Conservation (phyloP, 1,140 invertebrate genomes). For the Calliphora vicina region DNA sequence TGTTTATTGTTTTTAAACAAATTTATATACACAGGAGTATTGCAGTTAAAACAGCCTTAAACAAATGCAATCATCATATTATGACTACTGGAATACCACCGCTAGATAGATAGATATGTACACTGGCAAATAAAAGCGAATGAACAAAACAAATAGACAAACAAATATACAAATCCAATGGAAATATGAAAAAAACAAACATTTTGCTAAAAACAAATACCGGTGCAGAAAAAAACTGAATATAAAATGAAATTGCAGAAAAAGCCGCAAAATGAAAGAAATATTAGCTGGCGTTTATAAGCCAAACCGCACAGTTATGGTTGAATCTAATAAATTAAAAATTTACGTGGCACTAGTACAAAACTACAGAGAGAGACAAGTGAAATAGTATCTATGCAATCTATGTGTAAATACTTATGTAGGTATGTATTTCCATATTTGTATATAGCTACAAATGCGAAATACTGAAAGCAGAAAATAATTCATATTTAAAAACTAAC, state of each 20-base stretch:
- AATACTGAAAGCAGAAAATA: not conserved
- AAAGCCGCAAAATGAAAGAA: constrained; percentile 27
- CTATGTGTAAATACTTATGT: too few species aligned
- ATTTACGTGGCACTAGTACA: constrained; percentile 14
- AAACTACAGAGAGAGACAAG: not conserved
- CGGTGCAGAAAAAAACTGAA: not conserved
- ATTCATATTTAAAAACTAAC: not conserved
- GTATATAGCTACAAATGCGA: not conserved
- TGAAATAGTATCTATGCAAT: not conserved
- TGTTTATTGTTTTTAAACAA: not conserved
- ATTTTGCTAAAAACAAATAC: not conserved
- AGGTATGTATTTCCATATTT: too few species aligned
- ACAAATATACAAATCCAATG: not conserved
- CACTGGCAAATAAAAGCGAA: not conserved
- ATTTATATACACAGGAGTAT: not conserved
- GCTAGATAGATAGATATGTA: too few species aligned
- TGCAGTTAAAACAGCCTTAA: constrained; percentile 4
- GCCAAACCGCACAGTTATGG: constrained; percentile 31
- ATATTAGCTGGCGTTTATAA: constrained; percentile 34
- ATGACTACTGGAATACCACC: not conserved
- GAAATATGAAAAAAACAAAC: not conserved
- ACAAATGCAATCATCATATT: not conserved
- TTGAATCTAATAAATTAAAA: constrained; percentile 32
- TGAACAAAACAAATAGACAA: not conserved
- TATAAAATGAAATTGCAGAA: not conserved